These are phyloP conservation scores for Microplitis demolitor DNA, from an alignment of 1,140 invertebrate species.

Conservation along the genomic window DNA sequence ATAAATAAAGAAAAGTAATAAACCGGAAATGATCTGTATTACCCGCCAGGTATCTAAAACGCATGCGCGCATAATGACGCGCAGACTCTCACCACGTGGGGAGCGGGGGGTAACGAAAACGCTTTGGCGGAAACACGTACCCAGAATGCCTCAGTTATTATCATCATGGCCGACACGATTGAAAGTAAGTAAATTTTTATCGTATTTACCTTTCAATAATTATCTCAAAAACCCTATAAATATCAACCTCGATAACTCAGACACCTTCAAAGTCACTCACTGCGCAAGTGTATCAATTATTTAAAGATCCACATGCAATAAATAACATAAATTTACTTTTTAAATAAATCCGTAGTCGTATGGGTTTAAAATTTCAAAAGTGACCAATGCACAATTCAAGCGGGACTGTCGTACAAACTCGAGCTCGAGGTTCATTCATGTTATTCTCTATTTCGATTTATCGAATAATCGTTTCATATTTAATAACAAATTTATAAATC, in stretches of 20 bases:
- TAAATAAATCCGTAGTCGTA: conserved; percentile 39
- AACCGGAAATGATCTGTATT: background rate
- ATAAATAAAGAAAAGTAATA: too few relatives aligned
- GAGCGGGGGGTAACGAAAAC: background rate
- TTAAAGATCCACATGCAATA: background rate
- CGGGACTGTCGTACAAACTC: conserved; percentile 40
- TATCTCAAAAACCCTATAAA: too few relatives aligned
- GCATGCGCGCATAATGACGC: background rate
- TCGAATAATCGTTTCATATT: conserved; percentile 27
- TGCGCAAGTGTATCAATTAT: too few relatives aligned
- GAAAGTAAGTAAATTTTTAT: conserved; percentile 69
- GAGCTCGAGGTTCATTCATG: conserved; percentile 11
- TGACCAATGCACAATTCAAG: conserved; percentile 56
- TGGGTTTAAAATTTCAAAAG: conserved; percentile 63
- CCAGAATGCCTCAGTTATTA: conserved; percentile 49
- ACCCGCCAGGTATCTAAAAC: too few relatives aligned
- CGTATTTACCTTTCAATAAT: background rate
- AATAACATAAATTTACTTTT: conserved; percentile 36
- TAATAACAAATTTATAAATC: too few relatives aligned
- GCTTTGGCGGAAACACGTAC: conserved; percentile 8
- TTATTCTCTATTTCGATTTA: conserved; percentile 42
- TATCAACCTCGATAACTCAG: too few relatives aligned
- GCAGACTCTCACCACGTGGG: background rate
- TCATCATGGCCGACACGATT: conserved; percentile 78
- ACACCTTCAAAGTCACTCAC: too few relatives aligned